phyloP scores from a whole-genome alignment of 2,888 invertebrate genomes.

The Stictocephala bisonia region DNA sequence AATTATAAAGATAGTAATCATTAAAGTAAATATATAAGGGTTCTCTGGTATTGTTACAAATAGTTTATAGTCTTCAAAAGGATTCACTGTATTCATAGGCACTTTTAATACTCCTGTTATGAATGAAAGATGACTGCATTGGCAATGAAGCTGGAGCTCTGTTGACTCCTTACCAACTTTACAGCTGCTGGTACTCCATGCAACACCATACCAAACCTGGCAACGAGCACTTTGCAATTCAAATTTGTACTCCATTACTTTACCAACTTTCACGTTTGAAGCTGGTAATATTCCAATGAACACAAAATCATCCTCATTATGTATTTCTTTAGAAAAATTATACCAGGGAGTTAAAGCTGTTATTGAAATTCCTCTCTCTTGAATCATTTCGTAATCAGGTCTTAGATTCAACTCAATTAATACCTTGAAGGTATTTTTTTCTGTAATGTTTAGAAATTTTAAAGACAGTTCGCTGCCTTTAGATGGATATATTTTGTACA shows the following conservation, averaged over 20 bases:
- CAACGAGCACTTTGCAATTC: neutral
- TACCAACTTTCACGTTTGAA: too few relatives aligned
- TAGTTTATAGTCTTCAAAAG: neutral
- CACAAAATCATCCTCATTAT: too few relatives aligned
- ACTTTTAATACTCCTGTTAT: neutral
- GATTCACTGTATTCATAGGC: neutral
- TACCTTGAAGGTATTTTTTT: too few relatives aligned
- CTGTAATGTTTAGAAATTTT: too few relatives aligned
- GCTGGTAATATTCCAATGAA: too few relatives aligned
- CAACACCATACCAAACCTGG: neutral
- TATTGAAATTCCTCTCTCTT: too few relatives aligned
- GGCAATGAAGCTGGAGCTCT: neutral
- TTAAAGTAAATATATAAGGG: neutral
- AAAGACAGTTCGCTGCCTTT: too few relatives aligned
- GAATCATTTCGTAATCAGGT: too few relatives aligned
- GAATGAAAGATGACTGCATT: neutral
- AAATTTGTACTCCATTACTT: neutral
- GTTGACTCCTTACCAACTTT: neutral
- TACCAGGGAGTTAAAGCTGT: too few relatives aligned
- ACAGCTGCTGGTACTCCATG: neutral
- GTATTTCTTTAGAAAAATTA: too few relatives aligned
- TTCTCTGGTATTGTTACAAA: neutral
- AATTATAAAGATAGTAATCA: neutral
- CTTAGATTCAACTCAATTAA: too few relatives aligned
- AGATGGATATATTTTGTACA: too few relatives aligned